Evolutionary conservation across 2,888 invertebrate genomes (phyloP), one percentile per base, ranked within the genome.

Genomic region (Macropis europaea): DNA sequence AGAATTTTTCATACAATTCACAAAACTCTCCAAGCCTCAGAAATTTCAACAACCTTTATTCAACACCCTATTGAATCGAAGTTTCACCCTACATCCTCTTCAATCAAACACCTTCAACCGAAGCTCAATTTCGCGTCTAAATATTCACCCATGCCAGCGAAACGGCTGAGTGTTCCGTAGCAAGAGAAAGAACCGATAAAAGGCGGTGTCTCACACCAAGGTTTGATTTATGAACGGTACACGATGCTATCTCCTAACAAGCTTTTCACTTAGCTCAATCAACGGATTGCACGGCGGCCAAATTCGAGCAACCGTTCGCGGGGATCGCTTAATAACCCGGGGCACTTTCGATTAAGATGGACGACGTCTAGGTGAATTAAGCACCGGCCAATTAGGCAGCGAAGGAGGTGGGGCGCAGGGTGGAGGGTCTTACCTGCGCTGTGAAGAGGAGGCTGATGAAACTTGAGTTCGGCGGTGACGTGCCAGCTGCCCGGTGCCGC

Each of bases 381-480:
- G 54, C 17, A 30, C 45, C 66, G 32, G 45, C 30, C 48, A 56
- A 71, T 56, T 43, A 56, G 42, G 19, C 32, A 24, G 17, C 7
- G 30, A 15, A 32, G 32, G 22, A 7, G 32, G 11, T 19, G 26
- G 7, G 43, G 22, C 4, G 17, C 5, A 22, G 17, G 19, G 4
- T 7, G 1, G 36, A 9, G 3, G 13, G 11, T 54, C 91, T 92
- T 88, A 94, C 94, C 94, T 90, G 94, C 92, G 26, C 93, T 93
- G 84, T 94, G 93, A 24, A 93, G 90, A 3, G 93, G 92, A 3
- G 92, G 90, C 11, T 94, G 94, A 75, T 92, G 91, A 82, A 92
- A 94, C 86, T 93, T 93, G 79, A 92, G 90, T 59, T 93, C 91
- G 1, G 94, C 94, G 0, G 92, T 92, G 75, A 92, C 91, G 24